Base-by-base conservation (phyloP, 2,888 invertebrate species). In the Timandra comae region DNA sequence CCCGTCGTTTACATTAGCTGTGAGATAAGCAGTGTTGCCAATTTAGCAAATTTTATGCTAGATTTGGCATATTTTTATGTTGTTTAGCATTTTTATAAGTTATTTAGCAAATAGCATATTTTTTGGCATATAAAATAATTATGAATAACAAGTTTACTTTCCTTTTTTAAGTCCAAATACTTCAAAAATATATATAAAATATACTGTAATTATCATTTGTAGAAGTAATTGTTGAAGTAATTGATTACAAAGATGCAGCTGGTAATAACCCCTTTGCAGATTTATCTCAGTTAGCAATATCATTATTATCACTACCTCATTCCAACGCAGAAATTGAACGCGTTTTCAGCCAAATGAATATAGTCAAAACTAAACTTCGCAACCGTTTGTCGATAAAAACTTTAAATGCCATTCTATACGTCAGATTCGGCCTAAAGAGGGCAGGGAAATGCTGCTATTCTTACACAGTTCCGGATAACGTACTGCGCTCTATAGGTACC, bases 221-320 rank as follows among this genome's bases (percentile, higher is more conserved):
- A n/a, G 21, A 21, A n/a, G 21, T 21, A 21, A 7, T 21, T 21
- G n/a, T 21, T 12, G 34, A 34, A 31, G 31, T 31, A 2, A 31
- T 35, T 9, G 27, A 40, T 8, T 40, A 43, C 21, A 38, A 38
- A 29, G 38, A 41, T 35, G 38, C 40, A 27, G 38, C 40, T 33
- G 43, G 35, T 19, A 44, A 34, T 27, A 44, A 44, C 25, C 35
- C 30, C 30, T 43, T 37, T 33, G 16, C 30, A 38, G 38, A 43
- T 13, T 27, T 43, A 23, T 21, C 16, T 27, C 20, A 32, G 9
- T 33, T 42, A 4, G 38, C 34, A 30, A 23, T 31, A 23, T 9
- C 9, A 9, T 23, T 23, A 9, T 9, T 41, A 27, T 25, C 35
- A 22, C 13, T 38, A 25, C 38, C 33, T 7, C 35, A 41, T 33